These are phyloP conservation scores for Leptura quadrifasciata DNA, from an alignment of 2,888 invertebrate species.

Conservation along the genomic window DNA sequence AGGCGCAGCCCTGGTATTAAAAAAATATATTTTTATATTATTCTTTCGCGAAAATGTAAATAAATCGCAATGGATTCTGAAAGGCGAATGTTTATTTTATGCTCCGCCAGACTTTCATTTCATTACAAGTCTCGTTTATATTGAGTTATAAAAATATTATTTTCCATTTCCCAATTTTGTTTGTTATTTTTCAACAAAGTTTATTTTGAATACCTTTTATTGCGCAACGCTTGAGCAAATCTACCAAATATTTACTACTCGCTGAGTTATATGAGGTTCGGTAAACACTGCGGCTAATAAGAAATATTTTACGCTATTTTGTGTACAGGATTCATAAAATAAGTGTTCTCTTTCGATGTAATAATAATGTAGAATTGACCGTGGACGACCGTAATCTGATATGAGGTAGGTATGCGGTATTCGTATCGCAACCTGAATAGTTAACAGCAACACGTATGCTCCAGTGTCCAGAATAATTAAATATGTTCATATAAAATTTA, in stretches of 20 bases:
- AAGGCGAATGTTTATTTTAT: not conserved
- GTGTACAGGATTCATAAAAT: not conserved
- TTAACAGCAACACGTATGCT: not conserved
- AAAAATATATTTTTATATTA: too few relatives aligned
- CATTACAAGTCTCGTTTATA: not conserved
- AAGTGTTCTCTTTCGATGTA: not conserved
- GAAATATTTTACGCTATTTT: not conserved
- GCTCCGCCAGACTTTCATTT: not conserved
- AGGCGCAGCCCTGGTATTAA: too few relatives aligned
- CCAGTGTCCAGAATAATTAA: not conserved
- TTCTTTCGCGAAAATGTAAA: not conserved
- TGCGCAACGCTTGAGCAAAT: not conserved
- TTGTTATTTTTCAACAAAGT: not conserved
- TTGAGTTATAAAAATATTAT: constrained; percentile 3
- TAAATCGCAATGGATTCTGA: not conserved
- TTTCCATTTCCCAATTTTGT: constrained; percentile 3
- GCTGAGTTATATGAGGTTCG: not conserved
- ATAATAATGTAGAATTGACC: not conserved
- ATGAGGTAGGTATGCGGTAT: not conserved
- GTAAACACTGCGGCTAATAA: constrained; percentile 2
- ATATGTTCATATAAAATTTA: not conserved
- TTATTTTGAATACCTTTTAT: constrained; percentile 1
- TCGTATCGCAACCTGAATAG: not conserved
- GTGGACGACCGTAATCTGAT: not conserved
- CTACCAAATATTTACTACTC: constrained; percentile 3